A percentile compares a stretch with the other conserved stretches of the same genome.
Evolutionary conservation across 2,113 vertebrate genomes (phyloP).

Genomic region (Vulpes ferrilata): DNA sequence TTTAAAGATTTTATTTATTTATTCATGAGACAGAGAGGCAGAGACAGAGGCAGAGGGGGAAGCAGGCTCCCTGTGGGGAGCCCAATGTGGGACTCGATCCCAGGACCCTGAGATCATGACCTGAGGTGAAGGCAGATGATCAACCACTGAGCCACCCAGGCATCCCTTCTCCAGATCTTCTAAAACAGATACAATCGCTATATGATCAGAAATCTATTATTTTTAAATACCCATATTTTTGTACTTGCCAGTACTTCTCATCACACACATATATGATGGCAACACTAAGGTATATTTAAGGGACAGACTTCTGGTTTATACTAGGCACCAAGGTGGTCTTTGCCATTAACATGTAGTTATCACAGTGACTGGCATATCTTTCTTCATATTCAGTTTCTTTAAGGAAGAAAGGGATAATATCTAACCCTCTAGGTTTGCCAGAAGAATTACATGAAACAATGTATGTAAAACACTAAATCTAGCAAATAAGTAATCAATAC

Average conservation of each 20-base stretch:
- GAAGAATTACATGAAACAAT: slow-evolving; percentile 17
- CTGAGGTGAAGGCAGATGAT: too few species aligned
- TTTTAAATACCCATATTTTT: neutral
- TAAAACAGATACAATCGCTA: neutral
- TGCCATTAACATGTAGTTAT: neutral
- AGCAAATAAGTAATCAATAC: neutral
- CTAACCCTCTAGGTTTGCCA: neutral
- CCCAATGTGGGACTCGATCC: too few species aligned
- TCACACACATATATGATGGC: rapidly evolving
- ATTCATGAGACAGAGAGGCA: too few species aligned
- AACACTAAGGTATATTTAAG: neutral
- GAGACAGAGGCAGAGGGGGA: too few species aligned
- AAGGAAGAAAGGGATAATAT: neutral
- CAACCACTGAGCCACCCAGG: too few species aligned
- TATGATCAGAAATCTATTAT: neutral
- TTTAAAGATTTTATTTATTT: too few species aligned
- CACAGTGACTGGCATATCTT: neutral
- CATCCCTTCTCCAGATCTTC: neutral
- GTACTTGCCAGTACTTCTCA: neutral
- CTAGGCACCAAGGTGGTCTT: too few species aligned
- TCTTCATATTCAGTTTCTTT: neutral
- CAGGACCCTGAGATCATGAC: too few species aligned
- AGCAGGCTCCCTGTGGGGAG: too few species aligned
- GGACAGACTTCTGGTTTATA: neutral
- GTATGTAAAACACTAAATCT: neutral